Evolutionary conservation across 2,888 invertebrate species (phyloP).

Genomic region (Boloria selene): DNA sequence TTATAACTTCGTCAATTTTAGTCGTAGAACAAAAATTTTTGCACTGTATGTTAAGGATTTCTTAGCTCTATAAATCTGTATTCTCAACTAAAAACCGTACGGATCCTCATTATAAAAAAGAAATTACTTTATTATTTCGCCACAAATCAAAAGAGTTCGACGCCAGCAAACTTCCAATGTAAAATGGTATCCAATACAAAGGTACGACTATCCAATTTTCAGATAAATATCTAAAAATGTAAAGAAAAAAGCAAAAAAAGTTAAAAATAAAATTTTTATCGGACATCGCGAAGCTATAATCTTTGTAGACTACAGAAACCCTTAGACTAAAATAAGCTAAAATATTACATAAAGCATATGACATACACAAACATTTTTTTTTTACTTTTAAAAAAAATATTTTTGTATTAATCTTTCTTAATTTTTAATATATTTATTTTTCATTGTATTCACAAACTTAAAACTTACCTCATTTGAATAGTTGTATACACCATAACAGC

Average conservation of each 20-base stretch:
- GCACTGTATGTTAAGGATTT: too few relatives aligned
- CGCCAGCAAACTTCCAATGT: slow-evolving; percentile 47
- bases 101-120: not conserved
- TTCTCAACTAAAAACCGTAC: too few relatives aligned
- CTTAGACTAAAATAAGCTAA: too few relatives aligned
- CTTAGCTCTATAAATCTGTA: too few relatives aligned
- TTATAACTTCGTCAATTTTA: too few relatives aligned
- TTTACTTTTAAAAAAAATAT: too few relatives aligned
- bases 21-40: too few relatives aligned
- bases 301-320: too few relatives aligned
- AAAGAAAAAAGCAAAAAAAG: not conserved
- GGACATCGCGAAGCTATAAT: too few relatives aligned
- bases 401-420: too few relatives aligned
- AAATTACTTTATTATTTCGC: slow-evolving; percentile 55
- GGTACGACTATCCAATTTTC: slow-evolving; percentile 66
- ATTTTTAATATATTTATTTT: not conserved
- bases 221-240: slow-evolving; percentile 55
- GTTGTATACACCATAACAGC: slow-evolving; percentile 56
- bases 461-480: slow-evolving; percentile 58
- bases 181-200: slow-evolving; percentile 65
- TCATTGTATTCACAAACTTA: not conserved
- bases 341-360: too few relatives aligned
- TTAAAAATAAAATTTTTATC: not conserved
- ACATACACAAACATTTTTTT: too few relatives aligned
- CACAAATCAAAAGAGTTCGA: slow-evolving; percentile 59